Percentiles rank a stretch among this genome's conserved stretches.
phyloP scores from a whole-genome alignment of 2,888 invertebrate species.

The Chaetogeoica ovagalla region DNA sequence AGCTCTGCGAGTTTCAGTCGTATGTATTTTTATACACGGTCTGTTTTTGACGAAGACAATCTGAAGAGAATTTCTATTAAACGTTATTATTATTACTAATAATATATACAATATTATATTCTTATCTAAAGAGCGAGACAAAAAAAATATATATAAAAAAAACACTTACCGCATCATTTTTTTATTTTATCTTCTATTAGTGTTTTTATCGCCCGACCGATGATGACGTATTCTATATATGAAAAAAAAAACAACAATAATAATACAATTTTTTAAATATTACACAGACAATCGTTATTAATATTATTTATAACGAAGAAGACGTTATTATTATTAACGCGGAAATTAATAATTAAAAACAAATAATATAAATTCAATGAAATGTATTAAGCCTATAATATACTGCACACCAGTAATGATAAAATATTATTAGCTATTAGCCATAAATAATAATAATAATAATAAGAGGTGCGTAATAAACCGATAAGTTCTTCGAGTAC shows the following conservation, averaged over 20 bases:
- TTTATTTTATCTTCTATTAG: background rate
- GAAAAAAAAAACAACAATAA: slow-evolving; percentile 22
- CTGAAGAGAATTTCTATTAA: slow-evolving; percentile 1
- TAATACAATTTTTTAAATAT: background rate
- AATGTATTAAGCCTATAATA: background rate
- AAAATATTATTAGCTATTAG: background rate
- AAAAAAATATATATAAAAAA: background rate
- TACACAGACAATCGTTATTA: background rate
- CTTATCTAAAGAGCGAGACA: slow-evolving; percentile 16
- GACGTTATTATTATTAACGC: background rate
- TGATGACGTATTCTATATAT: slow-evolving; percentile 7
- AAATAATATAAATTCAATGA: background rate
- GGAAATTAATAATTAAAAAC: background rate
- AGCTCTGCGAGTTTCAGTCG: background rate
- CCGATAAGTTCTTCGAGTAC: background rate
- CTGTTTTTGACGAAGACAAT: too few relatives aligned
- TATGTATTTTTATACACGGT: too few relatives aligned
- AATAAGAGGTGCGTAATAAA: background rate
- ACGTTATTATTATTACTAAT: background rate
- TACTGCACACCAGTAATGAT: background rate
- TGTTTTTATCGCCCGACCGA: background rate
- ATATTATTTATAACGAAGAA: background rate
- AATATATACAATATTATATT: background rate
- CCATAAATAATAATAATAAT: background rate
- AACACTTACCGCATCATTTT: slow-evolving; percentile 32